Conservation (phyloP, 2,113 vertebrate species). For the Cardinalis cardinalis region DNA sequence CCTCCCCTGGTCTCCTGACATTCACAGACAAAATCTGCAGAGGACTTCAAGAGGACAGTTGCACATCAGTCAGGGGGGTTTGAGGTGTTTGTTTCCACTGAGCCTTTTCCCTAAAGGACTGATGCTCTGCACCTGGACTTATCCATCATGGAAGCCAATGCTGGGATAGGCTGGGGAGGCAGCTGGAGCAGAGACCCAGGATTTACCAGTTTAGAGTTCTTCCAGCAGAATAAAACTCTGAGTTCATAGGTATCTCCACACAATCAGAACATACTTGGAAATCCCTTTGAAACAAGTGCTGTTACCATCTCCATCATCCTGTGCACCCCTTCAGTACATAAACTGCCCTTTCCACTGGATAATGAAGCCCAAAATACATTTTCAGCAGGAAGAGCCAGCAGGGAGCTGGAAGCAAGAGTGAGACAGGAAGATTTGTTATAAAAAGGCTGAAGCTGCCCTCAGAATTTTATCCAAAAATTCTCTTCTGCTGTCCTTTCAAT, state of each 20-base stretch:
- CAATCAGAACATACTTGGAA: background rate
- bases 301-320: background rate
- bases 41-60: background rate
- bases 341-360: background rate
- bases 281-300: background rate
- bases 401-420: background rate
- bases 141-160: background rate
- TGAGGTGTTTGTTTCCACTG: background rate
- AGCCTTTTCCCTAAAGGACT: background rate
- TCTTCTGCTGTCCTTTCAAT: background rate
- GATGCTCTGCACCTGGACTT: background rate
- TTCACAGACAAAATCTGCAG: background rate
- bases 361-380: background rate
- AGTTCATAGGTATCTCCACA: background rate
- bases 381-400: background rate
- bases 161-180: background rate
- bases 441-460: background rate
- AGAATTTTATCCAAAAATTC: background rate
- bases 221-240: background rate
- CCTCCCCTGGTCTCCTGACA: rapidly evolving
- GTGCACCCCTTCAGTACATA: too few species aligned
- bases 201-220: background rate
- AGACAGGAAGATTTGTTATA: background rate
- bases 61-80: background rate
- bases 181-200: background rate